phyloP scores from a whole-genome alignment of 2,888 invertebrate genomes.

The Rotaria socialis region DNA sequence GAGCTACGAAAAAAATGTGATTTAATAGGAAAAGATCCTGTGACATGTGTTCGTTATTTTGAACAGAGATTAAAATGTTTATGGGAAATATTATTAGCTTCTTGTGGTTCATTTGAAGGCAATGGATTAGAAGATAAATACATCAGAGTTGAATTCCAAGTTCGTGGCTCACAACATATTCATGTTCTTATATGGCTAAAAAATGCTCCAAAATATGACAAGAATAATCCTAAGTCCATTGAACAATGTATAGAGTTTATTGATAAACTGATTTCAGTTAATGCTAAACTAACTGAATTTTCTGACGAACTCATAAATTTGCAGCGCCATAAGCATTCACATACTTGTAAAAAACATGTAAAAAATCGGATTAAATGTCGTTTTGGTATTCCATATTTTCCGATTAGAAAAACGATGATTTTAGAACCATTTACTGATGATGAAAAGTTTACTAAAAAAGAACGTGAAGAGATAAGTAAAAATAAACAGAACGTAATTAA shows the following conservation, averaged over 20 bases:
- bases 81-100: background rate
- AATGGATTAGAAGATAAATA: slow-evolving; percentile 12
- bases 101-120: slow-evolving; percentile 19
- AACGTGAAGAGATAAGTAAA: slow-evolving; percentile 27
- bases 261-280: slow-evolving; percentile 44
- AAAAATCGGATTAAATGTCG: slow-evolving; percentile 47
- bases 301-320: background rate
- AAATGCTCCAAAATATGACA: slow-evolving; percentile 39
- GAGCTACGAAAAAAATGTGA: background rate
- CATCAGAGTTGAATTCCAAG: slow-evolving; percentile 40
- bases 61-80: slow-evolving; percentile 1
- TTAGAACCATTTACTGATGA: slow-evolving; percentile 47
- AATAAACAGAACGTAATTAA: slow-evolving; percentile 35
- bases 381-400: slow-evolving; percentile 49
- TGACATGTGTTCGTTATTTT: slow-evolving; percentile 36
- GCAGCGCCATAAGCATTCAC: slow-evolving; percentile 46
- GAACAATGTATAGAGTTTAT: background rate
- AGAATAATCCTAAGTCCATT: no score
- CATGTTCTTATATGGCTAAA: slow-evolving; percentile 46
- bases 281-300: background rate
- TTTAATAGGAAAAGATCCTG: slow-evolving; percentile 2
- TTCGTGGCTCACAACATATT: background rate
- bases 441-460: background rate
- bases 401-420: slow-evolving; percentile 48
- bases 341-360: slow-evolving; percentile 47